Base-by-base conservation (phyloP, 2,888 invertebrate species). In the Deilephila porcellus region DNA sequence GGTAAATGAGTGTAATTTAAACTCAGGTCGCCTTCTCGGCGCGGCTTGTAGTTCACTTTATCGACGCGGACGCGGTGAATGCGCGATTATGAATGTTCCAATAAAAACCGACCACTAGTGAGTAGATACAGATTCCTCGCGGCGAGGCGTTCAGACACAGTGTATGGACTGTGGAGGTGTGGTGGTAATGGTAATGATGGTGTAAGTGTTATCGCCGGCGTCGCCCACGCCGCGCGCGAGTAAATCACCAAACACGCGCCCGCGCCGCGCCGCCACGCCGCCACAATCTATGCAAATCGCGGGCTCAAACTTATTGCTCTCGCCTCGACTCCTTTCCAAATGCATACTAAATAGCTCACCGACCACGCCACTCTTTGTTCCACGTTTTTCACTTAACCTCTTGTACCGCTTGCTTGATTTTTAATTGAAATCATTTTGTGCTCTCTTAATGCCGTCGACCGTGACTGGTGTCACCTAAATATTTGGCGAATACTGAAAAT, bases 201-300 rank as follows among this genome's bases (percentile, higher is more conserved):
- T 77, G 81, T 85, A 83, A 85, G 85, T 88, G 87, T 83, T 87
- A 89, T 86, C 88, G 80, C 76, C 78, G 19, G 63, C 34, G 53
- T 82, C 84, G 81, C 84, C 83, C 83, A 82, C 84, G 83, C 87
- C 81, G 82, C 82, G 81, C 81, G 78, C 79, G 77, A 87, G 89
- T 91, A 92, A 91, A 92, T 93, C 91, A 90, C 90, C 89, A 85
- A 91, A 91, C 87, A 82, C 82, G 82, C 81, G 83, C 77, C 80
- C 83, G 84, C 82, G 80, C 67, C 52, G 52, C 67, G 45, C 29
- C 78, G 78, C 85, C 81, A 79, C 82, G 78, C 80, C 82, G 82
- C 86, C 88, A 88, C 93, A 94, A 94, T 94, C 93, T 94, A 94
- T 94, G 94, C 93, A 94, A 94, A 94, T 94, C 90, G 89, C 88